A percentile compares a stretch with the other conserved stretches of the same genome.
These are phyloP conservation scores for Amphiura filiformis DNA, from an alignment of 35 echinoderm and acorn worm species.

Conservation along the genomic window DNA sequence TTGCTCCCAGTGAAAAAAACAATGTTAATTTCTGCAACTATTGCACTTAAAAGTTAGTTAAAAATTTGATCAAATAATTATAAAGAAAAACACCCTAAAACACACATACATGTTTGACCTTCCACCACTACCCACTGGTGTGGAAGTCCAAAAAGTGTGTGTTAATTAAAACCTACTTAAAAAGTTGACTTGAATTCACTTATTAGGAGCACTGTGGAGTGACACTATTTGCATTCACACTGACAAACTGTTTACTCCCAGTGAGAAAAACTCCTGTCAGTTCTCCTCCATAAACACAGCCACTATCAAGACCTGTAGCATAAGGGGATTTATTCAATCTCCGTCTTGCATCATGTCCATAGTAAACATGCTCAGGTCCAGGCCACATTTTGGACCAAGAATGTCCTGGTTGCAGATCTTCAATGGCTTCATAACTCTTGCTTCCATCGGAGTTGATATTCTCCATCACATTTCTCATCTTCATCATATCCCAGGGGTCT, in stretches of 20 bases:
- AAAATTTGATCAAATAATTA: no score
- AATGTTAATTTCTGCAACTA: no score
- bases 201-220: no score
- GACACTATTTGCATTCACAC: conserved; percentile 21
- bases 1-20: no score
- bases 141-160: no score
- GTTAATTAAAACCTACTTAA: no score
- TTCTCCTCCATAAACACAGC: conserved; percentile 51
- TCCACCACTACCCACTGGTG: no score
- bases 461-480: conserved; percentile 64
- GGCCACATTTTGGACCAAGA: conserved; percentile 51
- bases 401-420: background rate
- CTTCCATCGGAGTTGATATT: background rate
- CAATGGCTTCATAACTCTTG: background rate
- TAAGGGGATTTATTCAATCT: conserved; percentile 28
- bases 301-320: conserved; percentile 72
- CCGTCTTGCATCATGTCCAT: conserved; percentile 57
- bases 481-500: conserved; percentile 32
- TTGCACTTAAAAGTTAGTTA: no score
- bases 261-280: conserved; percentile 63
- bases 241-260: conserved; percentile 34
- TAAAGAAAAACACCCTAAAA: no score
- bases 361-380: conserved; percentile 63
- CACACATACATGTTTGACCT: no score
- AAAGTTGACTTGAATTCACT: no score